A percentile compares a stretch with the other conserved stretches of the same genome.
These are phyloP conservation scores for Cassiopea xamachana DNA, from an alignment of 30 jellyfish, hydroid and myxozoan genomes.

Conservation along the genomic window DNA sequence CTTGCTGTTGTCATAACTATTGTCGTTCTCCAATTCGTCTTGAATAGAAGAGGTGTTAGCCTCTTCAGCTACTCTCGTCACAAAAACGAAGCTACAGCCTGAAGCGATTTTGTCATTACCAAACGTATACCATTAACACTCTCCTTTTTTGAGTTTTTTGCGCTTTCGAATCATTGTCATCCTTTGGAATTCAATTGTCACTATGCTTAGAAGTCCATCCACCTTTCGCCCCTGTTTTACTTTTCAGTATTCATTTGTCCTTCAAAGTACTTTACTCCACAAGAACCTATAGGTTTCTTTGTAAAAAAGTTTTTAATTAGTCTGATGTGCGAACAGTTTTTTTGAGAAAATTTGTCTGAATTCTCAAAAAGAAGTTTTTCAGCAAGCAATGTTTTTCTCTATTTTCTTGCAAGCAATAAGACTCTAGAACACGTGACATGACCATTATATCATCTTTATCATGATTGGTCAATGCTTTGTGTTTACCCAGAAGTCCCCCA, in stretches of 20 bases:
- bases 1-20: slow-evolving; percentile 35
- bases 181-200: neutral
- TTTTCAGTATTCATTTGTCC: neutral
- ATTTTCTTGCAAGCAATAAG: too few relatives aligned
- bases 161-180: neutral
- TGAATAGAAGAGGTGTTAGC: slow-evolving; percentile 55
- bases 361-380: too few relatives aligned
- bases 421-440: too few relatives aligned
- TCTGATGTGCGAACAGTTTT: too few relatives aligned
- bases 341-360: too few relatives aligned
- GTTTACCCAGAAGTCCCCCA: too few relatives aligned
- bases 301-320: too few relatives aligned
- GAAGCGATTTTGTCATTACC: neutral
- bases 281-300: neutral
- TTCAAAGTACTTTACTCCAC: neutral
- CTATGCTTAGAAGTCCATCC: neutral
- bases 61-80: slow-evolving; percentile 40
- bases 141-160: too few relatives aligned
- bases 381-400: too few relatives aligned
- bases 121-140: too few relatives aligned
- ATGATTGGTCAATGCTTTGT: too few relatives aligned
- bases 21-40: slow-evolving; percentile 23
- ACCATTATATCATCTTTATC: too few relatives aligned
- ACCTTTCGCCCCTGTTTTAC: neutral
- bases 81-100: slow-evolving; percentile 27